Evolutionary conservation across 2,113 vertebrate species (phyloP), one percentile per base, ranked within the genome.

Genomic region (Psettodes erumei): DNA sequence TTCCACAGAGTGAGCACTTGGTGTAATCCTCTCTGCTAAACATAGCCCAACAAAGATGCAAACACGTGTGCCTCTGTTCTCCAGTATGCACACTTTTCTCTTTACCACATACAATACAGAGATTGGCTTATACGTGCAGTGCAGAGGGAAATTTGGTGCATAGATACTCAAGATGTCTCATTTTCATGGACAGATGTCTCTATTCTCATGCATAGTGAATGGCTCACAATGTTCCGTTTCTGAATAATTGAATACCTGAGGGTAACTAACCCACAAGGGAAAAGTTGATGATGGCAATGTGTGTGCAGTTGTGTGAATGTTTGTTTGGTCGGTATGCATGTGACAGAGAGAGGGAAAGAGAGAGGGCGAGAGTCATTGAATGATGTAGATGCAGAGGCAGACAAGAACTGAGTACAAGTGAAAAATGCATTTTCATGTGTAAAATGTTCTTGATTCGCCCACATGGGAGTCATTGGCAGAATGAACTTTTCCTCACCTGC

Each of bases 241-340:
- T 85, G 70, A 79, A 90, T 80, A 72, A 83, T 75, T 63, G 37
- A 84, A 71, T 65, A 65, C 51, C 51, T 70, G 71, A 56, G 33
- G 75, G 69, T 48, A 71, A 71, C 50, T 45, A 43, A 40, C 1
- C 45, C 59, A 65, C 42, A 32, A 42, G 70, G 54, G 54, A 53
- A 60, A 47, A 5, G 33, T 21, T 56, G n/a, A 30, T 61, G 38
- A 55, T 48, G 66, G 59, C 63, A 25, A 42, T 18, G 19, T 28
- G 21, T 63, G 37, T 42, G 54, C 50, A 19, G 38, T 5, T 70
- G 10, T 43, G 23, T 66, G 58, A 5, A 15, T 19, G 32, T 55
- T 30, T 56, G 38, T 50, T 56, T n/a, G 48, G 37, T 19, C 32
- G 12, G 45, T 43, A 51, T 71, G 55, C 35, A 21, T 38, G 11